Evolutionary conservation across 2,888 invertebrate species (phyloP), one percentile per base, ranked within the genome.

Genomic region (Heteropelma amictum): DNA sequence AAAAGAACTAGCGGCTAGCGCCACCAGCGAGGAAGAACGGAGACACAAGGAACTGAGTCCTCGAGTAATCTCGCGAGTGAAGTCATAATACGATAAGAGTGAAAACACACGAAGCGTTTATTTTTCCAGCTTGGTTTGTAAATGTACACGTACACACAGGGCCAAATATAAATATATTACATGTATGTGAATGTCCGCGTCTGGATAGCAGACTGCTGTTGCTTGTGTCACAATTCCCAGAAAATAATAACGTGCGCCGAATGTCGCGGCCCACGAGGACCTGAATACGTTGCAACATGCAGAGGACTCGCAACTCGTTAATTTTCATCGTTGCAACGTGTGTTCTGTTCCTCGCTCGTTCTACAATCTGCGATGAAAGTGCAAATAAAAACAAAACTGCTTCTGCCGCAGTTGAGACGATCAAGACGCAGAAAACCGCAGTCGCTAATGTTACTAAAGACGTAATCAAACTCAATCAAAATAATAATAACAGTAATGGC

Each of bases 261-360:
- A 71, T 75, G 75, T 33, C 47, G 51, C 47, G 21, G 21, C n/a
- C n/a, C 30, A 56, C 35, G 54, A 28, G 42, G 71, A 65, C 70
- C 71, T n/a, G n/a, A 38, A 71, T n/a, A 35, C 30, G 19, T 75
- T 65, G 61, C 71, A 75, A 67, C 42, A 75, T 75, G 71, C 75
- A 8, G 61, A 65, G 54, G 54, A 67, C 65, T 75, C 65, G 61
- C 54, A 28, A 30, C 30, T 54, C 40, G 38, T 38, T 54, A 19
- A 53, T 63, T 54, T 14, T 71, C 28, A 40, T 74, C 51, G 51
- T 68, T 49, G 65, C 75, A 67, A 61, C 65, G 60, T 75, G 70
- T 26, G 19, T 71, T 4, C 17, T 75, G 49, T 71, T 70, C 30
- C 53, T 56, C 8, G 28, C 47, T 6, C 54, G 71, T 17, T 30